These are phyloP conservation scores for Echiichthys vipera DNA, from an alignment of 2,797 vertebrate species.

Conservation along the genomic window DNA sequence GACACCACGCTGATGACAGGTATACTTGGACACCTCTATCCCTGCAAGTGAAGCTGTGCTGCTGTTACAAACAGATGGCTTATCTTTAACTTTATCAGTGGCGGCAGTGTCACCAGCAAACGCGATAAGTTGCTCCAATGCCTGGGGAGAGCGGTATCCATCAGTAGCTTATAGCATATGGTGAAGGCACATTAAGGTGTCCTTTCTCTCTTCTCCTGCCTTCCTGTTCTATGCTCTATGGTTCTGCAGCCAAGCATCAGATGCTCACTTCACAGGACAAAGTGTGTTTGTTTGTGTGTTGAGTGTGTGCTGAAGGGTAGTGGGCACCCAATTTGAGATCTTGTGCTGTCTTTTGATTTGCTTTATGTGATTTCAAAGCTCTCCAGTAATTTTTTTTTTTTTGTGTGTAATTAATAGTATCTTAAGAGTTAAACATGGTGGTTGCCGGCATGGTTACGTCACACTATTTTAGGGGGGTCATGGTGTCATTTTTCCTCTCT, in stretches of 20 bases:
- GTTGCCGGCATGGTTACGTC: neutral
- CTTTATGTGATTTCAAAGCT: slow-evolving; percentile 49
- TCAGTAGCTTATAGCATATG: slow-evolving; percentile 79
- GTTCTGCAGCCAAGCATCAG: slow-evolving; percentile 69
- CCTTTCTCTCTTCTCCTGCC: slow-evolving; percentile 47
- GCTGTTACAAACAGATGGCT: slow-evolving; percentile 77
- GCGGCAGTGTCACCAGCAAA: slow-evolving; percentile 59
- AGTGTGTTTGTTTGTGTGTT: slow-evolving; percentile 19
- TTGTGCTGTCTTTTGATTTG: slow-evolving; percentile 39
- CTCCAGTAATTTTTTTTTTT: slow-evolving; percentile 10
- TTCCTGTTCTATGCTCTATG: slow-evolving; percentile 40
- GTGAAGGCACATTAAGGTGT: slow-evolving; percentile 70
- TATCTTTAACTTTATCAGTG: slow-evolving; percentile 76
- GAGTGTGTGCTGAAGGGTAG: slow-evolving; percentile 10
- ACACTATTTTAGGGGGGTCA: too few species aligned
- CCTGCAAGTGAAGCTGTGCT: slow-evolving; percentile 37
- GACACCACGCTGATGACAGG: slow-evolving; percentile 2
- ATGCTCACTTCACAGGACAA: slow-evolving; percentile 72
- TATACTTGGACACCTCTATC: slow-evolving; percentile 29
- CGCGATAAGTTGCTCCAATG: slow-evolving; percentile 58
- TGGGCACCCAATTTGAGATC: slow-evolving; percentile 47
- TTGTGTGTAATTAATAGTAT: slow-evolving; percentile 12
- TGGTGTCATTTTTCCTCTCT: slow-evolving; percentile 48
- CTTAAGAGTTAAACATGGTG: slow-evolving; percentile 1
- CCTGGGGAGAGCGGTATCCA: slow-evolving; percentile 69